Conservation (phyloP, 1,140 invertebrate genomes). For the Euwallacea fornicatus region DNA sequence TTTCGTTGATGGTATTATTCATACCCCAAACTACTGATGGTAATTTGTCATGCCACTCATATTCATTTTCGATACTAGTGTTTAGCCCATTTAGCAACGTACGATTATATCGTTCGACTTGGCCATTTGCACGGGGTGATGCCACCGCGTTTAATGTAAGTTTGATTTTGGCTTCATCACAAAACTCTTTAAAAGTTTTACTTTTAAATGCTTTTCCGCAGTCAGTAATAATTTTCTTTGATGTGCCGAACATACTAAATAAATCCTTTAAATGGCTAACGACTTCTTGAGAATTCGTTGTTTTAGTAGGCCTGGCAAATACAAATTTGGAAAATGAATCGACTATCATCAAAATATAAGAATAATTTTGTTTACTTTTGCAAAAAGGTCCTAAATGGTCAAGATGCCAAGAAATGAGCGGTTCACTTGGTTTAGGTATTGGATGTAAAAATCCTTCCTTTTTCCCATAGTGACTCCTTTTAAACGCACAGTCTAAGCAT, state of each 20-base stretch:
- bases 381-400: slow-evolving; percentile 9
- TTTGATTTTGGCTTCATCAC: background rate
- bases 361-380: background rate
- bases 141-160: background rate
- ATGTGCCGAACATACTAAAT: slow-evolving; percentile 6
- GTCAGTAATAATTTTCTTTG: slow-evolving; percentile 7
- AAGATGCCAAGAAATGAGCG: background rate
- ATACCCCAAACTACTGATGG: too few relatives aligned
- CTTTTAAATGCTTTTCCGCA: slow-evolving; percentile 4
- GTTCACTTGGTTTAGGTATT: background rate
- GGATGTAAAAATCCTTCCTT: slow-evolving; percentile 5
- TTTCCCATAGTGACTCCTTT: slow-evolving; percentile 9
- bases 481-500: slow-evolving; percentile 27
- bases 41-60: too few relatives aligned
- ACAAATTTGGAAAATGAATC: slow-evolving; percentile 15
- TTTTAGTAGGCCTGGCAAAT: slow-evolving; percentile 17
- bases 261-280: background rate
- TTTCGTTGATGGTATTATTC: too few relatives aligned
- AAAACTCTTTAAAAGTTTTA: background rate
- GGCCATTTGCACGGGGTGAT: background rate
- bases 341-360: slow-evolving; percentile 13
- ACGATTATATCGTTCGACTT: background rate
- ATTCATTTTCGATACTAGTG: slow-evolving; percentile 2
- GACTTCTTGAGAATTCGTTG: slow-evolving; percentile 15
- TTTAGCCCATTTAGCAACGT: background rate